A percentile compares a stretch with the other conserved stretches of the same genome.
phyloP scores from a whole-genome alignment of 2,888 invertebrate species.

The Lamellibrachia columna region DNA sequence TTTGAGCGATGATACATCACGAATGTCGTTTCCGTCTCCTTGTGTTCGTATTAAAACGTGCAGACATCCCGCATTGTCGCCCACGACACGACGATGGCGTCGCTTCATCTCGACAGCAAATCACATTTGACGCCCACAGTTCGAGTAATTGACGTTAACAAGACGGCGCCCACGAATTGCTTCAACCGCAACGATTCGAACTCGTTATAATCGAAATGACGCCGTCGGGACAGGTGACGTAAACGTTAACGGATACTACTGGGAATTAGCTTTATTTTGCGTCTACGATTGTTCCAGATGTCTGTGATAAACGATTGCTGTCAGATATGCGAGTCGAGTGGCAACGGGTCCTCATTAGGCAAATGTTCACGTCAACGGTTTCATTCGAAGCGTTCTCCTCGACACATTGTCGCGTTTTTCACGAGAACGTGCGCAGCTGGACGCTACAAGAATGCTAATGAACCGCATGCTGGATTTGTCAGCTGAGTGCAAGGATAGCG shows the following conservation, averaged over 20 bases:
- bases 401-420: background rate
- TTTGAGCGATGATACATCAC: background rate
- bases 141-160: background rate
- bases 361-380: background rate
- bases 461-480: background rate
- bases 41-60: background rate
- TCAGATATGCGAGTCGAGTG: background rate
- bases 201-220: background rate
- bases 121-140: background rate
- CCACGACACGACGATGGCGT: background rate
- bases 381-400: background rate
- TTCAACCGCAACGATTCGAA: background rate
- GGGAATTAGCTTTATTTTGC: background rate
- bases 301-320: background rate
- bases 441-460: background rate
- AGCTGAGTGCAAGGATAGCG: background rate
- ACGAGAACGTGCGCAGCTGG: background rate
- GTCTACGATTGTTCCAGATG: background rate
- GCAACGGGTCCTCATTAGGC: background rate
- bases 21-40: background rate
- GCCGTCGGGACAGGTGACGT: background rate
- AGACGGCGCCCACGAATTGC: background rate
- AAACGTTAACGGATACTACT: background rate
- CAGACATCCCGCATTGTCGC: background rate
- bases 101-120: background rate